Conservation (phyloP, 2,113 vertebrate genomes). For the Tapirus terrestris region DNA sequence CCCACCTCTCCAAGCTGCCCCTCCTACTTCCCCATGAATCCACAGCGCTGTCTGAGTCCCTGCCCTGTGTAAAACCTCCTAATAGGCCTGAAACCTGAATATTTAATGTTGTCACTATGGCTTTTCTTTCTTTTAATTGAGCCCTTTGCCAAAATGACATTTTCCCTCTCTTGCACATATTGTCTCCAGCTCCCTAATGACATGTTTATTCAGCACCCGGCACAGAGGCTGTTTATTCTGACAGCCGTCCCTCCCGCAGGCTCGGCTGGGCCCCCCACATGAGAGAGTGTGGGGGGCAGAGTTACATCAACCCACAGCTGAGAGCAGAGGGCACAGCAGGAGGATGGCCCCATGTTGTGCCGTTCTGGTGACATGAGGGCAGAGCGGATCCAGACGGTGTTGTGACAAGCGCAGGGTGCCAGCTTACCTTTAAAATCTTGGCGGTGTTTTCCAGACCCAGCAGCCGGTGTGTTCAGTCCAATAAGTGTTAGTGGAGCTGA, state of each 20-base stretch:
- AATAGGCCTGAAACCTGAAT: slow-evolving; percentile 21
- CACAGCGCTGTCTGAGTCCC: background rate
- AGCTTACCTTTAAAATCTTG: background rate
- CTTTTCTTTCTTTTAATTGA: slow-evolving; percentile 65
- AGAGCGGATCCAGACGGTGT: background rate
- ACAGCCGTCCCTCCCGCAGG: rapidly evolving
- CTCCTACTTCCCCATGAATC: background rate
- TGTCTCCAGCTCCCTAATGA: background rate
- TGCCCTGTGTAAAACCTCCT: background rate
- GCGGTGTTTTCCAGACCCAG: background rate
- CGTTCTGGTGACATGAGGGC: background rate
- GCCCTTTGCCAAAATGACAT: slow-evolving; percentile 52
- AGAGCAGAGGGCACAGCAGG: background rate
- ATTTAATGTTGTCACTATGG: slow-evolving; percentile 47
- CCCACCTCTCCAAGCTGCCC: background rate
- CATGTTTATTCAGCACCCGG: background rate
- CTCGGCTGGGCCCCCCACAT: rapidly evolving
- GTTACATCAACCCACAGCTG: background rate
- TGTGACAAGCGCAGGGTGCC: background rate
- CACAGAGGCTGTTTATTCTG: background rate
- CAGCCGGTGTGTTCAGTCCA: background rate
- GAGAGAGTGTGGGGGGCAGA: background rate
- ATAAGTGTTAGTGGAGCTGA: background rate
- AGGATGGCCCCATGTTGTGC: background rate
- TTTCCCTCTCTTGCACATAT: background rate